Base-by-base conservation (phyloP, 2,113 vertebrate genomes). In the Chaetorhynchus papuensis region DNA sequence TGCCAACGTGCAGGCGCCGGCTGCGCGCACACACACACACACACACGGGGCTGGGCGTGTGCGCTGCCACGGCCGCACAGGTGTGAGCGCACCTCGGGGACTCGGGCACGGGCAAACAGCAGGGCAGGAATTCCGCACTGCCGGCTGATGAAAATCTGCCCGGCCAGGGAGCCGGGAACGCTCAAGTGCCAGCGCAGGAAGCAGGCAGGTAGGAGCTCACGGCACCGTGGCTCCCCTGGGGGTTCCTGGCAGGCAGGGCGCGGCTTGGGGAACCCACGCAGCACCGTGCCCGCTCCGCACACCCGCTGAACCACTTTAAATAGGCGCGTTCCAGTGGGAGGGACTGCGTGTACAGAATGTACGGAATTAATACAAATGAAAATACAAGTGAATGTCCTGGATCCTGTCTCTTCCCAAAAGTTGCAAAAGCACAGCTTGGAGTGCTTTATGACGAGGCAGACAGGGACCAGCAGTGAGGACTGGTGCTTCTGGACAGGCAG, bases 1-100 rank as follows among this genome's bases (percentile, higher is more conserved):
- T 97, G 94, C 98, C 99, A 98, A 98, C 98, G 2, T 11, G 57
- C 83, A 5, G 94, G 83, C 60, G 1, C 89, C 20, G 7, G 53
- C 57, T 1, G 65, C 0, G 68, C 59, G 1, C 41, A 3, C 50
- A 3, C 59, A 1, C 39, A 10, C 39, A 39, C 41, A 3, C 50
- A 3, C 59, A 1, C 39, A 10, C 39, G 11, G 60, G 20, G 60
- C 35, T 1, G 81, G 39, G 37, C 41, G 49, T 4, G 52, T 1
- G 20, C n/a, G 28, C 44, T 2, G 18, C 3, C 39, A 0, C 15
- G 0, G 81, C 74, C 2, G 2, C 75, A 1, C 4, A 20, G 57
- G 61, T 42, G 72, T 0, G 49, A 47, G 72, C 59, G 3, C 63
- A 27, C 53, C 20, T 15, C 0, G 1, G 15, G 27, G 15, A 16